Evolutionary conservation across 2,888 invertebrate species (phyloP).

Genomic region (Napeogenes inachia): DNA sequence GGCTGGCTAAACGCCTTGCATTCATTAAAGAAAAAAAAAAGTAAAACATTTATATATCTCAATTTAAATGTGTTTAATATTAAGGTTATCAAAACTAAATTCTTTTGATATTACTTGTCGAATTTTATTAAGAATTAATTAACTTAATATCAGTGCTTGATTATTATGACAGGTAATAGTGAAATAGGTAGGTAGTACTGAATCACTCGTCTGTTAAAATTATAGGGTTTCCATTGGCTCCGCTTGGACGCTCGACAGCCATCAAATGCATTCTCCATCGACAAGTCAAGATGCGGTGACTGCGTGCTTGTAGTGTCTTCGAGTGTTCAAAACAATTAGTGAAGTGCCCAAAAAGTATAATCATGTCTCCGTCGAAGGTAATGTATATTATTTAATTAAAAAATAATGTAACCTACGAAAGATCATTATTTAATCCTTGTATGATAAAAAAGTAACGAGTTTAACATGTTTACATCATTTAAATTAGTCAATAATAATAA

Average conservation of each 20-base stretch:
- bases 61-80: neutral
- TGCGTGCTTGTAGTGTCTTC: constrained; percentile 12
- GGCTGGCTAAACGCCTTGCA: constrained; percentile 52
- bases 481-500: too few species aligned
- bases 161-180: too few species aligned
- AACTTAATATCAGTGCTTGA: too few species aligned
- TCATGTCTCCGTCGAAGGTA: constrained; percentile 24
- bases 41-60: constrained; percentile 9
- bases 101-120: too few species aligned
- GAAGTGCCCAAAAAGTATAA: constrained; percentile 19
- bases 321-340: constrained; percentile 22
- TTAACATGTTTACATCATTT: too few species aligned
- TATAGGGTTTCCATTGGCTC: constrained; percentile 67
- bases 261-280: constrained; percentile 37
- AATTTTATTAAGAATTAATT: too few species aligned
- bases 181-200: neutral
- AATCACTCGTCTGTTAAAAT: constrained; percentile 43
- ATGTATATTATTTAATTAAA: constrained; percentile 5
- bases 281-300: constrained; percentile 49
- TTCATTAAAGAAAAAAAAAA: constrained; percentile 16
- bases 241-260: constrained; percentile 54
- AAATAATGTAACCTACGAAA: neutral
- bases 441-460: too few species aligned
- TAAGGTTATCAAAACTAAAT: too few species aligned
- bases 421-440: neutral